Percentiles rank a stretch among this genome's conserved stretches.
Evolutionary conservation across 2,888 invertebrate genomes (phyloP).

Genomic region (Lochmaea capreae): DNA sequence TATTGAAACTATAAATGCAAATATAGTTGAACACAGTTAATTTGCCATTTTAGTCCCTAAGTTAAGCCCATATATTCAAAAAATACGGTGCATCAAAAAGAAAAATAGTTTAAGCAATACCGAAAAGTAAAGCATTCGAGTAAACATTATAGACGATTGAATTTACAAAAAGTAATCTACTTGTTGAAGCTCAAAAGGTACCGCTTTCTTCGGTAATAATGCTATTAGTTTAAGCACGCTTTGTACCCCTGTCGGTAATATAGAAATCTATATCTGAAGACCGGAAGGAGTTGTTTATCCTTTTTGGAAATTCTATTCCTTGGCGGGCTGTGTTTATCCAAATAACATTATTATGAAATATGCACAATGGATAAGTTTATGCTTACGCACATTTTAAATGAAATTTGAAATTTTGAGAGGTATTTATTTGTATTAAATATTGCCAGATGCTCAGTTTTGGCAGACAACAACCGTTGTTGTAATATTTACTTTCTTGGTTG

Average conservation of each 20-base stretch:
- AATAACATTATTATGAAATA: conserved; percentile 52
- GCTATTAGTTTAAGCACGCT: conserved; percentile 41
- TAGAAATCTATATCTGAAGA: conserved; percentile 42
- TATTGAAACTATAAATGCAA: too few relatives aligned
- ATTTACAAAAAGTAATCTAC: conserved; percentile 42
- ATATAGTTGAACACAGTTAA: too few relatives aligned
- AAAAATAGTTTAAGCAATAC: background rate
- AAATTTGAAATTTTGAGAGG: conserved; percentile 29
- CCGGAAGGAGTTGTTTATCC: conserved; percentile 52
- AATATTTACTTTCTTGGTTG: conserved; percentile 29
- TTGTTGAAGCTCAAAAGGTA: conserved; percentile 39
- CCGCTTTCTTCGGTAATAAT: conserved; percentile 43
- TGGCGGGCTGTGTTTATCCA: conserved; percentile 51
- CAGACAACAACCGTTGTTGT: conserved; percentile 23
- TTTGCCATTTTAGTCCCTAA: too few relatives aligned
- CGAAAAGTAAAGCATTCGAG: conserved; percentile 19
- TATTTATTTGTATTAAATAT: conserved; percentile 37
- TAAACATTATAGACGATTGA: conserved; percentile 35
- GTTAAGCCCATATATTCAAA: too few relatives aligned
- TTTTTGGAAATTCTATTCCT: conserved; percentile 45
- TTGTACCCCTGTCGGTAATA: conserved; percentile 36
- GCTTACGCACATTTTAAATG: conserved; percentile 43
- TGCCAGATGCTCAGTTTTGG: conserved; percentile 38
- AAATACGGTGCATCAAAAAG: background rate
- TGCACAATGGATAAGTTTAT: conserved; percentile 46